A percentile compares a stretch with the other conserved stretches of the same genome.
phyloP scores from a whole-genome alignment of 2,797 vertebrate species.

The Pachyuromys duprasi region DNA sequence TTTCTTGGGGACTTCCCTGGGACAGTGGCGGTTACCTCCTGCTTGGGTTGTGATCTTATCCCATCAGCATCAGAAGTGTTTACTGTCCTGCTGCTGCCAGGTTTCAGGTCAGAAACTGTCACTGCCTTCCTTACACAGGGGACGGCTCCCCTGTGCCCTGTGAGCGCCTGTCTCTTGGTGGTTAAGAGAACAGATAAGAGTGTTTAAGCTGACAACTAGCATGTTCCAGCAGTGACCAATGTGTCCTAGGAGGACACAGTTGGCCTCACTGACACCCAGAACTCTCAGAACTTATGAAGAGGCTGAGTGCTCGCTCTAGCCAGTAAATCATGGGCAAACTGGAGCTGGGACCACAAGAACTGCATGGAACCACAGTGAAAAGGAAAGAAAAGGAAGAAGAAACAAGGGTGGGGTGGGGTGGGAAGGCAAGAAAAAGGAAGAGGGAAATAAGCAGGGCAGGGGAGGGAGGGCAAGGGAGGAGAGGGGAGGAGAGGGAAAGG shows the following conservation, averaged over 20 bases:
- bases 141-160: neutral
- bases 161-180: neutral
- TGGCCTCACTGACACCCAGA: neutral
- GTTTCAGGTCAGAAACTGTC: neutral
- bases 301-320: neutral
- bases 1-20: neutral
- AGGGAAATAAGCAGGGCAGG: too few relatives aligned
- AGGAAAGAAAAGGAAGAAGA: neutral
- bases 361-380: too few relatives aligned
- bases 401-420: too few relatives aligned
- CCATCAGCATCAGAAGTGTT: neutral
- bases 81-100: neutral
- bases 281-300: neutral
- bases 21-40: neutral
- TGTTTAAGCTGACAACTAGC: neutral
- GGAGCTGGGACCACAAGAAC: neutral
- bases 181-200: neutral
- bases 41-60: neutral
- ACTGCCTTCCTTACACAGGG: neutral
- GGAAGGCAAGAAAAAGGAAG: too few relatives aligned
- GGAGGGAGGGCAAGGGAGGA: rapidly evolving
- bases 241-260: neutral
- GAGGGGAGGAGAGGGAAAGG: rapidly evolving
- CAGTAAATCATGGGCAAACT: neutral
- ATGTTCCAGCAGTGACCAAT: neutral